phyloP scores from a whole-genome alignment of 2,888 invertebrate species.

The Choristoneura rosaceana region DNA sequence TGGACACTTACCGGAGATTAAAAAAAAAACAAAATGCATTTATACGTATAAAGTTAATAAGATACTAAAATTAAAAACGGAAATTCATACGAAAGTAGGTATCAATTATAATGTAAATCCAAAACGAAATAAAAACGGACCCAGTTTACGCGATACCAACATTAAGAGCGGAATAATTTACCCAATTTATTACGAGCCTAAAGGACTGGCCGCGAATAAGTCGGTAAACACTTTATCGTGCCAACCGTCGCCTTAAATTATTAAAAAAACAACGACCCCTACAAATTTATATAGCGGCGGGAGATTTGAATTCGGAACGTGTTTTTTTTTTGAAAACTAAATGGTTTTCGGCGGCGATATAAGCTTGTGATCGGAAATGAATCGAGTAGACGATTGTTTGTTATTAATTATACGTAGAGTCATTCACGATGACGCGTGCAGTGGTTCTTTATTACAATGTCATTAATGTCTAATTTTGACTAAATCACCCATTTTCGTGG shows the following conservation, averaged over 20 bases:
- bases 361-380: slow-evolving; percentile 47
- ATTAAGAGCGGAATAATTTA: slow-evolving; percentile 33
- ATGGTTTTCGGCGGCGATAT: slow-evolving; percentile 61
- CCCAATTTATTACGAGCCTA: slow-evolving; percentile 34
- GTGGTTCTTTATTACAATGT: too few species aligned
- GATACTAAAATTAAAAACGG: not conserved
- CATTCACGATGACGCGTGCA: too few species aligned
- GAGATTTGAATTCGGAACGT: slow-evolving; percentile 66
- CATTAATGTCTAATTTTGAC: too few species aligned
- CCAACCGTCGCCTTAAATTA: slow-evolving; percentile 68
- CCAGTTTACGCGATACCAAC: slow-evolving; percentile 34
- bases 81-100: slow-evolving; percentile 15
- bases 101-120: not conserved
- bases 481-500: too few species aligned
- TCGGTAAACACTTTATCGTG: slow-evolving; percentile 75
- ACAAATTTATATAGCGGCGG: slow-evolving; percentile 61
- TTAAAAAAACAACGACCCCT: slow-evolving; percentile 63
- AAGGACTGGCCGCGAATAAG: slow-evolving; percentile 63
- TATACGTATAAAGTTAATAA: not conserved
- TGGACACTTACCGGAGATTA: not conserved
- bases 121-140: slow-evolving; percentile 17
- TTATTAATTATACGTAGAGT: too few species aligned
- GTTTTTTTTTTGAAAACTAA: slow-evolving; percentile 57
- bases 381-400: slow-evolving; percentile 46
- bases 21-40: not conserved